phyloP scores from a whole-genome alignment of 2,113 vertebrate genomes.

The Sula dactylatra region DNA sequence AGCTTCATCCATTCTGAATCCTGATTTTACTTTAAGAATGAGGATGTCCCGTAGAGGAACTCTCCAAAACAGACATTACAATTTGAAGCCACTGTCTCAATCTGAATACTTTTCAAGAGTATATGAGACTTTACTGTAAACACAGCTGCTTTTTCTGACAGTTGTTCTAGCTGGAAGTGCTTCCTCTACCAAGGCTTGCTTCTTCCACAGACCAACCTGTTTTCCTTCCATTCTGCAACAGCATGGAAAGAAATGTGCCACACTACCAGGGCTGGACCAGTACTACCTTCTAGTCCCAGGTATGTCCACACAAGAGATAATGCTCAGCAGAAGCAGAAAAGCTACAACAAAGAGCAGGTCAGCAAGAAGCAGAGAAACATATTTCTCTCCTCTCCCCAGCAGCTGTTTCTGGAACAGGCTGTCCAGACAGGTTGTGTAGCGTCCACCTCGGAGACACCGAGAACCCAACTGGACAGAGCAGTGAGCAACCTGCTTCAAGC shows the following conservation, averaged over 20 bases:
- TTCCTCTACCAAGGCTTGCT: neutral
- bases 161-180: neutral
- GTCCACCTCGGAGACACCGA: neutral
- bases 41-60: neutral
- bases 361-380: neutral
- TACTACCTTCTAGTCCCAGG: neutral
- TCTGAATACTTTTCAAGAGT: neutral
- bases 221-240: neutral
- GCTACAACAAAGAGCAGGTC: neutral
- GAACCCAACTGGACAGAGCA: neutral
- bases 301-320: neutral
- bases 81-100: neutral
- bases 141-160: neutral
- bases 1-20: neutral
- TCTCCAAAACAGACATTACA: neutral
- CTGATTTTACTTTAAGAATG: neutral
- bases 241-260: rapidly evolving
- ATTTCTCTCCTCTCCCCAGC: neutral
- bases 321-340: neutral
- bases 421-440: neutral
- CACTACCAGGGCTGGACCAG: neutral
- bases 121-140: neutral
- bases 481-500: neutral
- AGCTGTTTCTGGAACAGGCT: neutral
- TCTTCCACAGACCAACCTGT: neutral